Percentiles rank a stretch among this genome's conserved stretches.
These are phyloP conservation scores for Micropoecilia bifurca DNA, from an alignment of 2,797 vertebrate genomes.

Conservation along the genomic window DNA sequence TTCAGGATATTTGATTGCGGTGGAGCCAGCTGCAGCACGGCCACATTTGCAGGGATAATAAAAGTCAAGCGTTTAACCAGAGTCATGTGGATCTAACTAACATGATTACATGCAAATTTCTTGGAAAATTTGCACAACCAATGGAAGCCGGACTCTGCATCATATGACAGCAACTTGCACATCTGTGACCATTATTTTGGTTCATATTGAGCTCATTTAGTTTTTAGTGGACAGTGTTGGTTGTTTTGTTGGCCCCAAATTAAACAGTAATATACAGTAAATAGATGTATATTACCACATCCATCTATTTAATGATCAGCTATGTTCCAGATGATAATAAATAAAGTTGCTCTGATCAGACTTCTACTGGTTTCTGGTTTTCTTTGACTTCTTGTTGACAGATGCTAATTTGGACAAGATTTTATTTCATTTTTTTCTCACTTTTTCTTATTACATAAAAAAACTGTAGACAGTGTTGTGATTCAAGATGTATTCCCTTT, in stretches of 20 bases:
- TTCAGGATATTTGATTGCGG: constrained; percentile 15
- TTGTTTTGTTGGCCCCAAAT: not conserved
- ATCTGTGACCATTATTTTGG: not conserved
- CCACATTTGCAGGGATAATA: constrained; percentile 20
- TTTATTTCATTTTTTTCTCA: not conserved
- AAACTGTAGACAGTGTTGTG: not conserved
- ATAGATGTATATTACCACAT: not conserved
- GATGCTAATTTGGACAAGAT: not conserved
- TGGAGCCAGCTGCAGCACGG: constrained; percentile 22
- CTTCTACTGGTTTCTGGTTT: not conserved
- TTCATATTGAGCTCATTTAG: not conserved
- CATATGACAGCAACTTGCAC: not conserved
- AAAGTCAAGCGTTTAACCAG: not conserved
- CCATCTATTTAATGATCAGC: not conserved
- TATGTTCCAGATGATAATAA: not conserved
- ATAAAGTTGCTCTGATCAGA: not conserved
- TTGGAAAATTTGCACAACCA: not conserved
- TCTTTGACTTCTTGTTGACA: not conserved
- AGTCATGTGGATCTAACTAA: constrained; percentile 9
- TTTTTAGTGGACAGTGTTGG: not conserved
- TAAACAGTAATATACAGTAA: not conserved
- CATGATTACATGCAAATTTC: not conserved
- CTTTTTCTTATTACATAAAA: not conserved
- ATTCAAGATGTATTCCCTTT: not conserved
- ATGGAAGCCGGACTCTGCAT: not conserved